Evolutionary conservation across 2,888 invertebrate species (phyloP).

Genomic region (Nycteola revayana): DNA sequence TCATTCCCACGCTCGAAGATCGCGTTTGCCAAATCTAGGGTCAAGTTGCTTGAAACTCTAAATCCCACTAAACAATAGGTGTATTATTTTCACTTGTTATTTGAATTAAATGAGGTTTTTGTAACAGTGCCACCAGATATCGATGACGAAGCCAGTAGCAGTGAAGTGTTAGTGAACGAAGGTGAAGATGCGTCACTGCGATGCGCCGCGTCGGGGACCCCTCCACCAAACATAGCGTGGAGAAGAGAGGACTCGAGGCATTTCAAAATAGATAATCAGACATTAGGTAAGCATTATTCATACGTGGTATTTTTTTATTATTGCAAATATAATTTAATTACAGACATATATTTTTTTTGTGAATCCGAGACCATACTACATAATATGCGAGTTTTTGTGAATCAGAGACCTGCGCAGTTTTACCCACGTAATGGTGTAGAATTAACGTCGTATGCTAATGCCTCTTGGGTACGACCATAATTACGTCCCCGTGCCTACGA

Average conservation of each 20-base stretch:
- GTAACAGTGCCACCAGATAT: slow-evolving; percentile 89
- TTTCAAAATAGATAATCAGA: slow-evolving; percentile 75
- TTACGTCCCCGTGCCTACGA: too few relatives aligned
- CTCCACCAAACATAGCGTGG: slow-evolving; percentile 90
- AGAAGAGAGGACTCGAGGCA: slow-evolving; percentile 87
- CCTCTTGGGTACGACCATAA: too few relatives aligned
- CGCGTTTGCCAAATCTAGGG: too few relatives aligned
- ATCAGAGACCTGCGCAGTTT: too few relatives aligned
- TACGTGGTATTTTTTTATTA: too few relatives aligned
- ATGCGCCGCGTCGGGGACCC: slow-evolving; percentile 91
- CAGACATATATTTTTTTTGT: too few relatives aligned
- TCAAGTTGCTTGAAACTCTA: neutral
- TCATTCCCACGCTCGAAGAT: too few relatives aligned
- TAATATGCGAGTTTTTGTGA: too few relatives aligned
- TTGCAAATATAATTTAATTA: too few relatives aligned
- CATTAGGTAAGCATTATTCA: slow-evolving; percentile 61
- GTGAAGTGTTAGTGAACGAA: slow-evolving; percentile 89
- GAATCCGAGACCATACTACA: too few relatives aligned
- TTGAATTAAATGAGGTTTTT: slow-evolving; percentile 4
- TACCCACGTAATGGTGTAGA: too few relatives aligned
- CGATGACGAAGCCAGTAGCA: slow-evolving; percentile 87
- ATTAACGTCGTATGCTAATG: too few relatives aligned
- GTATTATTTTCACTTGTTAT: neutral
- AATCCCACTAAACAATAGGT: neutral
- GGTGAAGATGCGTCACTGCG: slow-evolving; percentile 88